phyloP scores from a whole-genome alignment of 2,113 vertebrate species.

The Maccullochella peelii region DNA sequence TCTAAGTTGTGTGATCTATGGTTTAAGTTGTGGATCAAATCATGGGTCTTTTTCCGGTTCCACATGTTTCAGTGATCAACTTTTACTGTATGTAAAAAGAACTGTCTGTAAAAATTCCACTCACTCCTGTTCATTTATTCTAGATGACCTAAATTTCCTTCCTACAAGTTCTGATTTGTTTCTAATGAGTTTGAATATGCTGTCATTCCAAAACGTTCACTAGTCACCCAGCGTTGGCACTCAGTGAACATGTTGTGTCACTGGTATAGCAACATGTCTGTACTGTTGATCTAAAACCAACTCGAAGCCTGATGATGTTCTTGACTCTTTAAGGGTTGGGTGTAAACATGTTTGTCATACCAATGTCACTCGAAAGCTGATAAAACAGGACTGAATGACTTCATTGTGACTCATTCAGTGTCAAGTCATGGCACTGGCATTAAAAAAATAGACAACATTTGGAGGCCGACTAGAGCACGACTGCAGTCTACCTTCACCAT shows the following conservation, averaged over 20 bases:
- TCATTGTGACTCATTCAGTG: constrained; percentile 24
- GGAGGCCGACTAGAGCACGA: not conserved
- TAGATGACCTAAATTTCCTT: not conserved
- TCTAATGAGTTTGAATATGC: not conserved
- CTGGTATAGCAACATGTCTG: constrained; percentile 26
- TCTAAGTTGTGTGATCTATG: not conserved
- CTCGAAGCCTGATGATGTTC: not conserved
- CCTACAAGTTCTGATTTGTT: not conserved
- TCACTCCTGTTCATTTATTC: not conserved
- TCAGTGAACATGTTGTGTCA: not conserved
- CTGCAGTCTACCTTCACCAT: too few relatives aligned
- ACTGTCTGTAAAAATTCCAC: not conserved
- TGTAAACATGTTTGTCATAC: constrained; percentile 39
- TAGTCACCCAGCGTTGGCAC: not conserved
- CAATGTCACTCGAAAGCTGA: not conserved
- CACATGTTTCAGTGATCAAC: not conserved
- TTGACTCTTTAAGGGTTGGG: constrained; percentile 1
- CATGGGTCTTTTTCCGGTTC: not conserved
- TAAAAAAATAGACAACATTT: not conserved
- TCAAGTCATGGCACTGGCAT: not conserved
- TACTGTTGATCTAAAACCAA: not conserved
- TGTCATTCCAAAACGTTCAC: not conserved
- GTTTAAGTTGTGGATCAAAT: not conserved
- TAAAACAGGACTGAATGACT: not conserved
- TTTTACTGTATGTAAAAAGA: not conserved